phyloP scores from a whole-genome alignment of 2,888 invertebrate genomes.

The Coleophora flavipennella region DNA sequence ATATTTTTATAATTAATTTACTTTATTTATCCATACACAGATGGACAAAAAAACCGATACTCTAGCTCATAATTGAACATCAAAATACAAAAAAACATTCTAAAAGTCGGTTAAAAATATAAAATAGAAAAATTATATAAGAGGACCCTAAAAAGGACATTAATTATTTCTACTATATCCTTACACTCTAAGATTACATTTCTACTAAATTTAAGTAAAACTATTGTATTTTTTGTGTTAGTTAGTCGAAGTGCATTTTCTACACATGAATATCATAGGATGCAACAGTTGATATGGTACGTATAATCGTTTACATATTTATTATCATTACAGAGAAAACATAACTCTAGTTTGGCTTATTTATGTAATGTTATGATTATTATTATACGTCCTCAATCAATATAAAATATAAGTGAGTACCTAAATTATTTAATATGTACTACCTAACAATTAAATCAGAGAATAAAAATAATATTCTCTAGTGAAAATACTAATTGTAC shows the following conservation, averaged over 20 bases:
- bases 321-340: background rate
- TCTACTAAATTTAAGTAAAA: slow-evolving; percentile 41
- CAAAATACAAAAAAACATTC: slow-evolving; percentile 52
- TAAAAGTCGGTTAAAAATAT: slow-evolving; percentile 45
- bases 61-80: slow-evolving; percentile 37
- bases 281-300: slow-evolving; percentile 22
- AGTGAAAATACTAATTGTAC: slow-evolving; percentile 19
- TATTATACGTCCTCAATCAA: background rate
- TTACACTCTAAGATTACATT: slow-evolving; percentile 25
- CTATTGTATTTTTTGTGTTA: slow-evolving; percentile 45
- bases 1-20: slow-evolving; percentile 37
- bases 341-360: too few species aligned
- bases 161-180: slow-evolving; percentile 6
- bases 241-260: slow-evolving; percentile 29
- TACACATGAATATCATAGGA: slow-evolving; percentile 27
- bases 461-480: slow-evolving; percentile 15
- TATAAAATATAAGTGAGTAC: background rate
- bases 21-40: slow-evolving; percentile 58
- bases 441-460: slow-evolving; percentile 15
- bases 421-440: slow-evolving; percentile 8
- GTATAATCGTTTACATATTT: background rate
- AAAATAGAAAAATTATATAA: slow-evolving; percentile 59
- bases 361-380: background rate
- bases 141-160: slow-evolving; percentile 48
- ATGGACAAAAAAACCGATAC: slow-evolving; percentile 57